Base-by-base conservation (phyloP, 1,140 invertebrate species). In the Periplaneta americana region DNA sequence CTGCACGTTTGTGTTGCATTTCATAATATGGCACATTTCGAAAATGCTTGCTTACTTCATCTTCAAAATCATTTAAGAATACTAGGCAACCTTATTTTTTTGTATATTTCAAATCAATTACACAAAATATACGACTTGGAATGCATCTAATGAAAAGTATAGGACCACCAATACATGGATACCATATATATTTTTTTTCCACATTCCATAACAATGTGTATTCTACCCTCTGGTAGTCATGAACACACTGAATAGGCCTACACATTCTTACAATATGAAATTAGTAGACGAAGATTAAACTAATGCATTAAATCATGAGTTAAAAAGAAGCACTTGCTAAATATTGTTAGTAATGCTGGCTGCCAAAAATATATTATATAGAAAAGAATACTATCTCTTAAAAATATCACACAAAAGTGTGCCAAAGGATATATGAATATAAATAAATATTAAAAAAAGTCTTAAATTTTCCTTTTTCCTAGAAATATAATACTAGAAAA, bases 1-100 rank as follows among this genome's bases (percentile, higher is more conserved):
- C 80, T 80, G 80, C 80, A 80, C 80, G 28, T 80, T 80, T 32
- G 74, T 80, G 66, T 66, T 80, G 80, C 80, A 75, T 80, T 75
- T 37, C 31, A 78, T 32, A 35, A 80, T 80, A 80, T 80, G 80
- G 80, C 80, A 80, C 80, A 80, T 33, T 75, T 75, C 34, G 74
- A 75, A 80, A 80, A 37, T 35, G 34, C 66, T 80, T 75, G 28
- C 33, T 34, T 33, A 74, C 74, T 80, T 37, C 66, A 32, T 75
- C 18, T 35, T 74, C 37, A 80, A 35, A 66, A 75, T 74, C 34
- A 80, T 75, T 35, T 80, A 34, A 4, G 66, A 74, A 80, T 37
- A 80, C 36, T 80, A 34, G 34, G 57, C 74, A 37, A 74, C 28
- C 66, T 74, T 80, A 36, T 80, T 75, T n/a, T n/a, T n/a, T n/a